Evolutionary conservation across 2,888 invertebrate species (phyloP), one percentile per base, ranked within the genome.

Genomic region (Melanostoma mellinum): DNA sequence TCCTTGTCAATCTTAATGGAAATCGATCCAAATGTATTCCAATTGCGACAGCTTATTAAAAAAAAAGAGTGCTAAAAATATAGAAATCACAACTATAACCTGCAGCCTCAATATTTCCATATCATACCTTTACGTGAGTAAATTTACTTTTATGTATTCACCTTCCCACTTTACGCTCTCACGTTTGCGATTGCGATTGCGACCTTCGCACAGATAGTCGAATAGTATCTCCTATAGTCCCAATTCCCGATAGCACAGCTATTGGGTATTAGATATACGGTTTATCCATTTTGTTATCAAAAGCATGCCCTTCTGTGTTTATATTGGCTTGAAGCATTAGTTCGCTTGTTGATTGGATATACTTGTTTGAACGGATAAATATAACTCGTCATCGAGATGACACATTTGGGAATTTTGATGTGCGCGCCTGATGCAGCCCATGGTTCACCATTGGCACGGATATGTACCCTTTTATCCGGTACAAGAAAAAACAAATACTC

Each of bases 321-420:
- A 71, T 71, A 65, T 67, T 73, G 67, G 72, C 67, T 68, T 55
- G 48, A 53, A 60, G 77, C 77, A 71, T 81, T 77, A 81, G 76
- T 77, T 67, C 60, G 76, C 71, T 81, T 81, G 81, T 72, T 76
- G 77, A 81, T 76, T 76, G 80, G 80, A 71, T 81, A 65, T 71
- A 36, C 42, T 48, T 63, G 69, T 81, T 81, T 72, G 10, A 81
- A 48, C 60, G 81, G 72, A 76, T 81, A 81, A 81, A 77, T 71
- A 81, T 77, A 81, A 77, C 77, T 72, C 67, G 60, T 81, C 81
- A 81, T 77, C 67, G 50, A 53, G 53, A 77, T 77, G 81, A 77
- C 81, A 77, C 81, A 72, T 68, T 67, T 77, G 77, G 81, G 77
- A 77, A 20, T 77, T 72, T 77, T 67, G 55, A 67, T 69, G 65